Evolutionary conservation across 2,888 invertebrate species (phyloP), one percentile per base, ranked within the genome.

Genomic region (Hartigia nigra): DNA sequence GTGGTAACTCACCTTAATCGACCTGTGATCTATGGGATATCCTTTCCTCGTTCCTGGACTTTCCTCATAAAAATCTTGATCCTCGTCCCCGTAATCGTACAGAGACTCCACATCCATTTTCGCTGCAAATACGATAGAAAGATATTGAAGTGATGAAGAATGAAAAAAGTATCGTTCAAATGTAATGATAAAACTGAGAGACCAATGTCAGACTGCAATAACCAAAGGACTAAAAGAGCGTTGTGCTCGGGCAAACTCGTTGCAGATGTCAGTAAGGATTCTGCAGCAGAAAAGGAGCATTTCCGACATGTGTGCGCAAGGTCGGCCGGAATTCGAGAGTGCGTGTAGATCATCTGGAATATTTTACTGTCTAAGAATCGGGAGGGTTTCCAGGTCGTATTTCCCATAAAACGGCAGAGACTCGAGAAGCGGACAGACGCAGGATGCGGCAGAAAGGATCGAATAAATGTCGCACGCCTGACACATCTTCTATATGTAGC

Each of bases 11-110:
- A 91, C 91, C 88, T 92, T 92, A 77, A 91, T 89, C 37, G 87
- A 88, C 82, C 91, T 86, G 80, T 91, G 90, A 85, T 91, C 91
- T 82, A 90, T 91, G 31, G 90, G 90, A 81, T 91, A 91, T 77
- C 84, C 84, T 79, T 91, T 91, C 81, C 91, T 87, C 55, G 87
- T 88, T 72, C 89, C 89, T 70, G 94, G 93, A 82, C 93, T 93
- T 74, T 94, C 94, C 87, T 95, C 95, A 91, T 95, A 95, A 91
- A 95, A 95, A 84, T 95, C 94, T 82, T 95, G 94, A 88, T 95
- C 95, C 87, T 95, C 95, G 86, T 95, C 93, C 82, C 94, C 94
- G 91, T 94, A 95, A 91, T 95, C 95, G 89, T 94, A 92, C 87
- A 92, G 87, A 87, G 91, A 91, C 86, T 92, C 91, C 87, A 92